Base-by-base conservation (phyloP, 1,140 invertebrate genomes). In the Brachionus koreanus region DNA sequence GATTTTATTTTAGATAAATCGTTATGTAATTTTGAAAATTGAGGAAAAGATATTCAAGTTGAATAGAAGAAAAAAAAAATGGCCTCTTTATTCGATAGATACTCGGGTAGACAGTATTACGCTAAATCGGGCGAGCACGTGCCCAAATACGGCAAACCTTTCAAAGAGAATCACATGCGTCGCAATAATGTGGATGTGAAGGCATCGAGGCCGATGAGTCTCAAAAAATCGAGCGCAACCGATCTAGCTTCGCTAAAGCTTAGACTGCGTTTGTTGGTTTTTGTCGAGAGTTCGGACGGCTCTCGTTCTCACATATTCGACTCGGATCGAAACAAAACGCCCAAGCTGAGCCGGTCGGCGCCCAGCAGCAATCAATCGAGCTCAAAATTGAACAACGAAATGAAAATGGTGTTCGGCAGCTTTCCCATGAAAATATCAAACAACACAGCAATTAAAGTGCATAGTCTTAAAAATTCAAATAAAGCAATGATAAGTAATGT, bases 401-500 rank as follows among this genome's bases (percentile, higher is more conserved):
- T 46, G 39, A 43, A 39, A 57, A 79, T 79, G 76, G 61, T 79
- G 9, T 79, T 79, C 57, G 76, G 76, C 19, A 79, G 49, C 33
- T 79, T 79, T 57, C 76, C 76, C 7, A 79, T 79, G 76, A 79
- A 57, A n/a, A 35, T 79, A 5, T 79, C 49, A 3, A 79, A 79
- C 33, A 57, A 65, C 49, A 61, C 76, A 16, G 76, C 76, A 9
- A 57, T 79, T 37, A 79, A 79, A 43, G 76, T 79, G 7, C 76
- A 79, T 25, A 65, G 49, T 43, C 10, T 79, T 1, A 79, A 79
- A 37, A 61, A 63, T 16, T 42, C 52, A 3, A 61, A 57, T 10
- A 57, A 79, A 29, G 39, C 76, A 6, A 79, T 79, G 76, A 61
- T 79, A 6, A 79, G 76, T 23, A 79, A 79, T 29, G 76, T 79